Percentiles rank a stretch among this genome's conserved stretches.
These are phyloP conservation scores for Lutjanus erythropterus DNA, from an alignment of 2,113 vertebrate genomes.

Conservation along the genomic window DNA sequence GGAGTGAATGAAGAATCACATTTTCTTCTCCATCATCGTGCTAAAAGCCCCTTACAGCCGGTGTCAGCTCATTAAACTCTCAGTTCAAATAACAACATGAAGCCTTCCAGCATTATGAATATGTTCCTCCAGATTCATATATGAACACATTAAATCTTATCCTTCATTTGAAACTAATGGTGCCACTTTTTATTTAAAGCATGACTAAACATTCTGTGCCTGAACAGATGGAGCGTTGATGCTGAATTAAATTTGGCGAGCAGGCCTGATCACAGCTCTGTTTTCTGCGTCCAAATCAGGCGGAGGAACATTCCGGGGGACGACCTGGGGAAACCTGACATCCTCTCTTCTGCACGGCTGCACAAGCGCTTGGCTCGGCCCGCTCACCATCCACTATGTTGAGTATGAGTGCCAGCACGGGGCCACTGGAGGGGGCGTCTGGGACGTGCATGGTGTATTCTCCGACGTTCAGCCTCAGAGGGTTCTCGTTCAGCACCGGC, in stretches of 20 bases:
- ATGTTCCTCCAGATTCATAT: conserved; percentile 3
- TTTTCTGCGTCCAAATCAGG: conserved; percentile 49
- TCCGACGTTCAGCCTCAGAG: conserved; percentile 85
- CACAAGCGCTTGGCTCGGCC: conserved; percentile 46
- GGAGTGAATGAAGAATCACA: conserved; percentile 15
- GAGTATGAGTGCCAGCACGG: conserved; percentile 93
- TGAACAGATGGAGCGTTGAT: conserved; percentile 52
- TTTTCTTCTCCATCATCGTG: conserved; percentile 31
- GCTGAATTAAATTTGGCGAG: conserved; percentile 53
- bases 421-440: conserved; percentile 92
- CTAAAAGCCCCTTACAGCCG: conserved; percentile 22
- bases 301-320: conserved; percentile 48
- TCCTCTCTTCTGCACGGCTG: conserved; percentile 62
- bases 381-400: conserved; percentile 93
- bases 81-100: background rate
- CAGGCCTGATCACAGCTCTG: conserved; percentile 22
- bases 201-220: conserved; percentile 23
- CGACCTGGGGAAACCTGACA: conserved; percentile 68
- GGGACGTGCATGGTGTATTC: conserved; percentile 89
- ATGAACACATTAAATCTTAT: conserved; percentile 25
- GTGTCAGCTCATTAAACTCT: conserved; percentile 25
- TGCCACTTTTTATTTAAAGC: conserved; percentile 40
- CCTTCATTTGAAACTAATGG: conserved; percentile 30
- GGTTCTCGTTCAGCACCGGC: conserved; percentile 87
- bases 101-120: background rate